Evolutionary conservation across 2,113 vertebrate genomes (phyloP).

Genomic region (Pao palembangensis): DNA sequence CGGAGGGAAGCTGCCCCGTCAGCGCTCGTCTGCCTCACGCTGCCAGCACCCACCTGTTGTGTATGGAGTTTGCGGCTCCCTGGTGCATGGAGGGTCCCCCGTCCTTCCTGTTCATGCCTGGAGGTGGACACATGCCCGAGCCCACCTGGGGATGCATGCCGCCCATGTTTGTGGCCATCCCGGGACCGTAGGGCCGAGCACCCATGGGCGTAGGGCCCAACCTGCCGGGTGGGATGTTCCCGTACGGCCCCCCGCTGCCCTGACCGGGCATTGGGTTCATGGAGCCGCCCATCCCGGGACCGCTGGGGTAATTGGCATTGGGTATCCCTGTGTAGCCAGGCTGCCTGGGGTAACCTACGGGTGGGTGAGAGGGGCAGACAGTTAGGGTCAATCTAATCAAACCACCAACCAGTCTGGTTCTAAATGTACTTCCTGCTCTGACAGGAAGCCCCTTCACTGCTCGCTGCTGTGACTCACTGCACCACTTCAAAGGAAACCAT

Average conservation of each 20-base stretch:
- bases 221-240: slow-evolving; percentile 84
- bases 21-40: too few relatives aligned
- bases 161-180: slow-evolving; percentile 87
- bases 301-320: slow-evolving; percentile 89
- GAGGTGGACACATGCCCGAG: slow-evolving; percentile 94
- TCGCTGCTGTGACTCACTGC: slow-evolving; percentile 45
- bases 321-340: slow-evolving; percentile 92
- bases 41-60: slow-evolving; percentile 81
- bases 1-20: too few relatives aligned
- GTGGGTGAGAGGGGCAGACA: background rate
- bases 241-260: slow-evolving; percentile 84
- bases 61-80: slow-evolving; percentile 88
- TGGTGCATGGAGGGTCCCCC: slow-evolving; percentile 84
- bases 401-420: slow-evolving; percentile 27
- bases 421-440: slow-evolving; percentile 49
- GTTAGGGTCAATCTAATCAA: too few relatives aligned
- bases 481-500: slow-evolving; percentile 55
- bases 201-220: slow-evolving; percentile 90
- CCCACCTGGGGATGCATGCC: slow-evolving; percentile 87
- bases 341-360: slow-evolving; percentile 88
- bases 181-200: slow-evolving; percentile 83
- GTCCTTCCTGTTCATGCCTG: slow-evolving; percentile 91
- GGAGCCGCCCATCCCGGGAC: slow-evolving; percentile 84
- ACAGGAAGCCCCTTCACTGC: slow-evolving; percentile 36
- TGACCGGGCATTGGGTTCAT: slow-evolving; percentile 92